phyloP scores from a whole-genome alignment of 1,140 invertebrate genomes.

The Zaprionus africanus region DNA sequence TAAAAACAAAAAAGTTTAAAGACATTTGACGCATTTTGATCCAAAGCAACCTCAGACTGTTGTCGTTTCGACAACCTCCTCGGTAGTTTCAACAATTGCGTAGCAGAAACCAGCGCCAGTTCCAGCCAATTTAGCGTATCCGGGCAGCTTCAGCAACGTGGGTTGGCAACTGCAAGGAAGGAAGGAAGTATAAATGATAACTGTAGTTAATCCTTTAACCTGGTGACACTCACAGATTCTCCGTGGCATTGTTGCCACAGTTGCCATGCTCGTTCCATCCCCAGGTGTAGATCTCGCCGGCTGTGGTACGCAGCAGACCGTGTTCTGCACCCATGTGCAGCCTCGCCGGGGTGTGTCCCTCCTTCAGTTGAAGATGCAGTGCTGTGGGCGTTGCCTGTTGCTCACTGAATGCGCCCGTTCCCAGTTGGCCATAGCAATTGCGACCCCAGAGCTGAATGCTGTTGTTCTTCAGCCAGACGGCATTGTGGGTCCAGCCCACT shows the following conservation, averaged over 20 bases:
- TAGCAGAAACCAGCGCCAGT: constrained; percentile 81
- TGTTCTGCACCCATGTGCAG: constrained; percentile 92
- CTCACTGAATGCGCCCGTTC: constrained; percentile 68
- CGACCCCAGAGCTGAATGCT: constrained; percentile 90
- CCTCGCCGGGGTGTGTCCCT: constrained; percentile 73
- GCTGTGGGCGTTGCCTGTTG: constrained; percentile 62
- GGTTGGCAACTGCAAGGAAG: constrained; percentile 62
- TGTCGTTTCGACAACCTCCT: constrained; percentile 13
- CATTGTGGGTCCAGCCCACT: constrained; percentile 91
- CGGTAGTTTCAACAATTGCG: constrained; percentile 60
- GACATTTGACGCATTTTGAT: background rate
- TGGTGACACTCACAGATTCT: constrained; percentile 85
- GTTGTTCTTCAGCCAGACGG: constrained; percentile 86
- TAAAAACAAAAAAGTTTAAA: background rate
- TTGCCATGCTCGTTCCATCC: constrained; percentile 97
- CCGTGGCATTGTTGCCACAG: constrained; percentile 89
- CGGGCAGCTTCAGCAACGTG: constrained; percentile 57
- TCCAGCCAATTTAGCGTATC: constrained; percentile 64
- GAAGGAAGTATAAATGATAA: constrained; percentile 4
- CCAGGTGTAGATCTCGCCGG: constrained; percentile 89
- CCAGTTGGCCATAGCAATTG: constrained; percentile 92
- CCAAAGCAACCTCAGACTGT: background rate
- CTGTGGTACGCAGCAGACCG: constrained; percentile 86
- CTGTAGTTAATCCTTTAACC: background rate
- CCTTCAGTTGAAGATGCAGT: constrained; percentile 46